Conservation (phyloP, 2,888 invertebrate genomes). For the Melangyna quadrimaculata region DNA sequence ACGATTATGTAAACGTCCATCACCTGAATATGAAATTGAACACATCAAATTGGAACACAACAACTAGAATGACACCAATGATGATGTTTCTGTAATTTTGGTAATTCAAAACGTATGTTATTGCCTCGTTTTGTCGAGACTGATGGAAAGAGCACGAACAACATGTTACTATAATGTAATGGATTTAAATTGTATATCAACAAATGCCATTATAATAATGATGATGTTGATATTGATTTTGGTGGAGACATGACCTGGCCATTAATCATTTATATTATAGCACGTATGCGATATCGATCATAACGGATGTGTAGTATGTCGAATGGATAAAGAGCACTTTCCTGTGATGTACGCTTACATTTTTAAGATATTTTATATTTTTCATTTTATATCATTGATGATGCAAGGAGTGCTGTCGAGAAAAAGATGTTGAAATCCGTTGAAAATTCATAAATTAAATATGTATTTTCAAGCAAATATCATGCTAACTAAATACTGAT, state of each 20-base stretch:
- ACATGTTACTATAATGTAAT: conserved; percentile 55
- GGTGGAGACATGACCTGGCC: conserved; percentile 48
- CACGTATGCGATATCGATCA: conserved; percentile 59
- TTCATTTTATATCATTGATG: neutral
- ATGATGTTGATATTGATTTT: conserved; percentile 68
- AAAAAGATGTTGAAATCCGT: neutral
- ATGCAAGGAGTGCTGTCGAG: too few species aligned
- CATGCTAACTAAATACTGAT: neutral
- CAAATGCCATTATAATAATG: conserved; percentile 62
- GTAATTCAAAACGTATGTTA: conserved; percentile 45
- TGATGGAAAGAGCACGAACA: conserved; percentile 44
- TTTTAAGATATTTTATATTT: neutral
- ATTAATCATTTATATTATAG: conserved; percentile 56
- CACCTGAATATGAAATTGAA: conserved; percentile 27
- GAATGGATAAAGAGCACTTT: conserved; percentile 37
- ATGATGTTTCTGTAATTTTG: conserved; percentile 50
- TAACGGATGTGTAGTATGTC: conserved; percentile 23
- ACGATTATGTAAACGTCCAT: neutral
- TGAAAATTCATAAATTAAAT: neutral
- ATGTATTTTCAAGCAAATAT: too few species aligned
- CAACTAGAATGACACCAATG: conserved; percentile 1
- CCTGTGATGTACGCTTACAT: conserved; percentile 28
- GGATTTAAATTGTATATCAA: conserved; percentile 61
- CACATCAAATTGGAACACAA: conserved; percentile 14
- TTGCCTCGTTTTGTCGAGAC: conserved; percentile 6